Base-by-base conservation (phyloP, 2,888 invertebrate species). In the Drosophila crucigera region DNA sequence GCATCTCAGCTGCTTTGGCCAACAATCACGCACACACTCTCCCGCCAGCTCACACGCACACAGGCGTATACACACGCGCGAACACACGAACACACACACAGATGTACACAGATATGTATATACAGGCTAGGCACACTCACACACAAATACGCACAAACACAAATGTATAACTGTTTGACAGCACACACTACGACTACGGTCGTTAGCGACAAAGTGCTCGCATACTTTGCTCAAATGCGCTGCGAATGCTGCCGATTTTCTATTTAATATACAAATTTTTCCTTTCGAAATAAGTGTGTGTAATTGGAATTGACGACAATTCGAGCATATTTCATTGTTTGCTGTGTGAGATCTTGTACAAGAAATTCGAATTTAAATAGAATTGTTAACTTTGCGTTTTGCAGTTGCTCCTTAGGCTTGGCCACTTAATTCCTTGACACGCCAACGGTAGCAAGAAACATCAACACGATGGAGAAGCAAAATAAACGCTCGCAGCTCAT, bases 401-500 rank as follows among this genome's bases (percentile, higher is more conserved):
- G 22, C 61, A 72, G 59, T 76, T 69, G 67, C 55, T 62, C 60
- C 41, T 52, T 43, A 33, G 60, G 61, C 50, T 50, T 22, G 63
- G 54, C 37, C 63, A 60, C 55, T 64, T 50, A 25, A 43, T 59
- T 69, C n/a, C 69, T 75, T 68, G 55, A 53, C 43, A 62, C 75
- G 41, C 64, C 53, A 61, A 56, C 56, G 68, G 33, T 52, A 60
- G n/a, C n/a, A 73, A 73, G 43, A 72, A 80, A 50, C 30, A 69
- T 53, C 77, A 58, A 54, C 88, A 90, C 70, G 69, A 91, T 91
- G 91, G 91, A 91, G 91, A 91, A 91, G 68, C 91, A 87, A 70
- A 91, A 92, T 79, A 91, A 92, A 78, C 92, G 92, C 58, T 91
- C 92, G 41, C 92, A 92, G 81, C 84, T 92, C 70, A 92, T 92